Percentiles rank a stretch among this genome's conserved stretches.
phyloP scores from a whole-genome alignment of 2,113 vertebrate species.

The Corythornis cristatus region DNA sequence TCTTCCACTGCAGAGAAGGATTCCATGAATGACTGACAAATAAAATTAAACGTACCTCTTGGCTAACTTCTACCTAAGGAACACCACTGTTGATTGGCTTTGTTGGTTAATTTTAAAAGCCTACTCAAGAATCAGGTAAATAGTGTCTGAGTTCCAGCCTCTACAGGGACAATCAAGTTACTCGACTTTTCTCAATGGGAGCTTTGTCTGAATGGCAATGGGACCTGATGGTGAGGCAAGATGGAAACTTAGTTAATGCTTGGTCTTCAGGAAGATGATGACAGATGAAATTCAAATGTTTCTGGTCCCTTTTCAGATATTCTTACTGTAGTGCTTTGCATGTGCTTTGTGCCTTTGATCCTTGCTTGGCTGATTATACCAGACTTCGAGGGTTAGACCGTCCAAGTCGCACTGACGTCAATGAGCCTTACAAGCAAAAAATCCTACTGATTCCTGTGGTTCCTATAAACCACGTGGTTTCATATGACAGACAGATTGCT shows the following conservation, averaged over 20 bases:
- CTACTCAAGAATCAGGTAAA: not conserved
- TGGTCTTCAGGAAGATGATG: conserved; percentile 2
- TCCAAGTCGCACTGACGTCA: not conserved
- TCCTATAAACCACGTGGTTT: not conserved
- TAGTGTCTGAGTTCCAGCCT: not conserved
- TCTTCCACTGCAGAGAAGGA: not conserved
- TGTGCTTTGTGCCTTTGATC: conserved; percentile 44
- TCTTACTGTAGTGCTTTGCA: not conserved
- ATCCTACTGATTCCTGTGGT: conserved; percentile 10
- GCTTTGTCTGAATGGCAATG: not conserved
- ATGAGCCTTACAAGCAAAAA: not conserved
- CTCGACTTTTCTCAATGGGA: not conserved
- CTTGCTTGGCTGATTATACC: not conserved
- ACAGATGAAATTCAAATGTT: conserved; percentile 43
- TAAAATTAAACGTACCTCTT: not conserved
- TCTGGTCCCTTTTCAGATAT: conserved; percentile 13
- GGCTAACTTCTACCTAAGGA: not conserved
- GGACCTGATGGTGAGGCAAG: not conserved
- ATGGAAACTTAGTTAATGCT: not conserved
- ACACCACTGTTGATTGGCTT: not conserved
- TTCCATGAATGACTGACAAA: not conserved
- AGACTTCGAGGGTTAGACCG: not conserved
- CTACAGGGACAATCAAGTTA: not conserved
- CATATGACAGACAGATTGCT: not conserved
- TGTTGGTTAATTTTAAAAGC: not conserved